Base-by-base conservation (phyloP, 2,113 vertebrate genomes). In the Cheirogaleus medius region DNA sequence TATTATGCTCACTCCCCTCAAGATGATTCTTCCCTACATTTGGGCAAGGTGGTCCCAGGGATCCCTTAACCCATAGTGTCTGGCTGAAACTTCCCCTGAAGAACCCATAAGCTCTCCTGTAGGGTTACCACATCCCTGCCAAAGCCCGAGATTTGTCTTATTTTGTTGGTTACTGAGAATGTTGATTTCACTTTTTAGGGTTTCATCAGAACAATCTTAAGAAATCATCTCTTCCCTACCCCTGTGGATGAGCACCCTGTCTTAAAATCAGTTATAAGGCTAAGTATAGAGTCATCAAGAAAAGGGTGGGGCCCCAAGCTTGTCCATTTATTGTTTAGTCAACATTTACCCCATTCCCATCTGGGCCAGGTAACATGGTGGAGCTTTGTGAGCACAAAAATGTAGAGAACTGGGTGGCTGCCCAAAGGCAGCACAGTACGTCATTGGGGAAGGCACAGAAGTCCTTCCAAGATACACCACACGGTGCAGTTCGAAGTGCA, bases 161-260 rank as follows among this genome's bases (percentile, higher is more conserved):
- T 60, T 82, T 42, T 63, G 10, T 39, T 87, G 44, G 37, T 78
- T 74, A 82, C 74, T 83, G 27, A 74, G 6, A 87, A 83, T 63
- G 17, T 44, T 87, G 42, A 58, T 88, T 76, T 89, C 47, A 34
- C 39, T 44, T 77, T 39, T 71, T 44, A 63, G 37, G 39, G 4
- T 92, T 93, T 74, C 44, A 69, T 85, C 39, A 87, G 9, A 74
- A 84, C 54, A 60, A 15, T 60, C 63, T 91, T 54, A 74, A 84
- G 63, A 85, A 85, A 64, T 83, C n/a, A 83, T 87, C n/a, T 91
- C 66, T 78, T 77, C 20, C 47, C 68, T 25, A 42, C 84, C 6
- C 82, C 60, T 63, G 15, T 37, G 27, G 23, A 90, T n/a, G 25
- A 60, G 34, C 49, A 78, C 66, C 25, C 52, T 42, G 14, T 68